Percentiles rank a stretch among this genome's conserved stretches.
Evolutionary conservation across 2,113 vertebrate genomes (phyloP).

Genomic region (Propithecus coquereli): DNA sequence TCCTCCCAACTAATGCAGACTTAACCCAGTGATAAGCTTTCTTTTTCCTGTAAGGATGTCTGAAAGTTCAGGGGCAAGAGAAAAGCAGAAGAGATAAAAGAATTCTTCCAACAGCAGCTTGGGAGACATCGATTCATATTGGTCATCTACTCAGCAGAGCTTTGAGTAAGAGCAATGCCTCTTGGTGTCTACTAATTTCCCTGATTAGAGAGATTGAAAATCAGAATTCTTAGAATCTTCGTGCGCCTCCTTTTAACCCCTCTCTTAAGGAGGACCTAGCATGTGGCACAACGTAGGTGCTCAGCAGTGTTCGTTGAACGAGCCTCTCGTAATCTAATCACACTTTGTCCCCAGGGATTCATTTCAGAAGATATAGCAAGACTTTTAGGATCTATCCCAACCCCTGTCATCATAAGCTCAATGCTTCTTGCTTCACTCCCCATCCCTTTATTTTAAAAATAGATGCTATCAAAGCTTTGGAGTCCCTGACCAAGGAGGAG

Average conservation of each 20-base stretch:
- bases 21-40: background rate
- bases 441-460: slow-evolving; percentile 7
- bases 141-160: background rate
- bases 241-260: background rate
- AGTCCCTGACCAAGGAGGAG: background rate
- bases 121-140: fast-evolving
- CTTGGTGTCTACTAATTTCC: background rate
- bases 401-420: no score
- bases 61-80: background rate
- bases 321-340: fast-evolving
- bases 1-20: background rate
- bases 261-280: fast-evolving
- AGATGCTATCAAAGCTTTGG: background rate
- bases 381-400: background rate
- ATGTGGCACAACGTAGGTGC: no score
- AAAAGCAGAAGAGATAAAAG: background rate
- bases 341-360: background rate
- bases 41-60: background rate
- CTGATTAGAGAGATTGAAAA: background rate
- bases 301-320: fast-evolving
- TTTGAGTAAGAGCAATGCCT: background rate
- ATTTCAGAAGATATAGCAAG: background rate
- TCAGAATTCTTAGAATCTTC: background rate
- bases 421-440: background rate
- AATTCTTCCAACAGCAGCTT: background rate